These are phyloP conservation scores for Hyperopisus bebe DNA, from an alignment of 2,113 vertebrate species.

Conservation along the genomic window DNA sequence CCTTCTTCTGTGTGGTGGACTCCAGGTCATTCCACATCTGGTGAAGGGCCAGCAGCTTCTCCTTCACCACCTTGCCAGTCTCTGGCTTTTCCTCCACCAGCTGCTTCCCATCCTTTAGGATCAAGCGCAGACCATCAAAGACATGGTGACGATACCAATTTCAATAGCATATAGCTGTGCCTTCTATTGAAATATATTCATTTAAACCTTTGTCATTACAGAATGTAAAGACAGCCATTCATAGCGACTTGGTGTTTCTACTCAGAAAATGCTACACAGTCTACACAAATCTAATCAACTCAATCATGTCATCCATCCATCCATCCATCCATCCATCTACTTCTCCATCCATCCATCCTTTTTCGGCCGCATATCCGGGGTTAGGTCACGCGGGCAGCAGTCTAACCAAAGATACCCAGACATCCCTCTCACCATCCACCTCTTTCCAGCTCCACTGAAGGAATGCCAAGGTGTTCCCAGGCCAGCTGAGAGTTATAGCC, in stretches of 20 bases:
- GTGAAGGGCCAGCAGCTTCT: slow-evolving; percentile 78
- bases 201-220: neutral
- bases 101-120: slow-evolving; percentile 74
- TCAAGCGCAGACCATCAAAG: neutral
- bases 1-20: slow-evolving; percentile 91
- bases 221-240: neutral
- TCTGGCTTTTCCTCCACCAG: slow-evolving; percentile 92
- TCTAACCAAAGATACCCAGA: neutral
- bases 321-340: neutral
- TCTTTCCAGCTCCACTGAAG: neutral
- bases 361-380: neutral
- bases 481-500: neutral
- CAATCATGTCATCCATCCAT: neutral
- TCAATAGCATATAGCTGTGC: neutral
- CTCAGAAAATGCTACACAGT: neutral
- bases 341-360: too few species aligned
- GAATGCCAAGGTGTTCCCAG: neutral
- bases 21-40: slow-evolving; percentile 87
- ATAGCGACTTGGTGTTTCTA: neutral
- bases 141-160: neutral
- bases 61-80: slow-evolving; percentile 77
- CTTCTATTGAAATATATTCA: neutral
- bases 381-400: neutral
- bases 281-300: neutral
- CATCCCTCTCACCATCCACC: neutral